phyloP scores from a whole-genome alignment of 2,797 vertebrate species.

The Siniperca undulata region DNA sequence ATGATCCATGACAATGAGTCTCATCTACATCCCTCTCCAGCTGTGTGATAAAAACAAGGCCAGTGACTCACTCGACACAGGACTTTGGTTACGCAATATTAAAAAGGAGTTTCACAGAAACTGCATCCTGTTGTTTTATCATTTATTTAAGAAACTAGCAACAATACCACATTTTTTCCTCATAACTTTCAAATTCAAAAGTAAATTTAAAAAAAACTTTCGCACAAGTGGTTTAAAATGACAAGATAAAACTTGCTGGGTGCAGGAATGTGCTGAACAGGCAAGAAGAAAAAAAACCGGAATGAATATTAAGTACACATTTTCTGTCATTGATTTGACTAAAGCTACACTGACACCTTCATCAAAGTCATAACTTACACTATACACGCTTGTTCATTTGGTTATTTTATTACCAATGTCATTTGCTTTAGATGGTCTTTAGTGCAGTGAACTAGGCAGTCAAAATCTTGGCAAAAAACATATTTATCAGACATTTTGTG shows the following conservation, averaged over 20 bases:
- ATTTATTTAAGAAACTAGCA: conserved; percentile 67
- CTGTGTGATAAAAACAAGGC: not conserved
- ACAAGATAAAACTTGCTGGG: conserved; percentile 6
- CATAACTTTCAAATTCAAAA: not conserved
- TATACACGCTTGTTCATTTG: not conserved
- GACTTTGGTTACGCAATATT: conserved; percentile 19
- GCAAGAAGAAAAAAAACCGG: not conserved
- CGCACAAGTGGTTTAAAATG: not conserved
- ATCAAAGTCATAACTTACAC: not conserved
- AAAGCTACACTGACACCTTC: not conserved
- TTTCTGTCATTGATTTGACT: not conserved
- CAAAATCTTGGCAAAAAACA: not conserved
- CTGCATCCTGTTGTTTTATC: conserved; percentile 12
- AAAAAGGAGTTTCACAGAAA: conserved; percentile 65
- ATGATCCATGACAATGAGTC: not conserved
- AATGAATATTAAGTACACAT: not conserved
- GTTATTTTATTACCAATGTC: not conserved
- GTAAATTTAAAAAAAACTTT: not conserved
- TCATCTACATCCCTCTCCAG: not conserved
- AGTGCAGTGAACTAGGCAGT: conserved; percentile 14
- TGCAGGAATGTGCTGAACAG: not conserved
- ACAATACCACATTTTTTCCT: not conserved
- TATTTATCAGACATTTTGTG: not conserved
- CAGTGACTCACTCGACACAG: conserved; percentile 34
- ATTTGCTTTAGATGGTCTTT: not conserved